Conservation (phyloP, 2,888 invertebrate genomes). For the Euclidia mi region DNA sequence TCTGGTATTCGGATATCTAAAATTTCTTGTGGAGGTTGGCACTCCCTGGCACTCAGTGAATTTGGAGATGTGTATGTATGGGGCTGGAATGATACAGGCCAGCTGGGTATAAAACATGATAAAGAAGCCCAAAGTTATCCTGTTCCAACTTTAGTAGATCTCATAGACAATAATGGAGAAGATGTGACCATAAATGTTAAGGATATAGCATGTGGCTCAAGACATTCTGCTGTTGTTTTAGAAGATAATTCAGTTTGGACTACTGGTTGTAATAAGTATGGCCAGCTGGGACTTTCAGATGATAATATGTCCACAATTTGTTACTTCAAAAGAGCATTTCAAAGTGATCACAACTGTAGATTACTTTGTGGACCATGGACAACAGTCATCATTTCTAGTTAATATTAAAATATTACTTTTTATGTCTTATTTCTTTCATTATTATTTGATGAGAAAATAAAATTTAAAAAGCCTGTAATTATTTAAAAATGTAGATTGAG, state of each 20-base stretch:
- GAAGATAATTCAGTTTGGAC: conserved; percentile 93
- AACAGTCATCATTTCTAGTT: conserved; percentile 64
- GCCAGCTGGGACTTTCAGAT: conserved; percentile 91
- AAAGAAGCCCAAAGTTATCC: conserved; percentile 64
- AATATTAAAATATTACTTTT: conserved; percentile 10
- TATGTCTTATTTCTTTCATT: not conserved
- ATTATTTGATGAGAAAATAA: too few species aligned
- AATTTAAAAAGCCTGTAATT: too few species aligned
- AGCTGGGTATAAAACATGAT: conserved; percentile 91
- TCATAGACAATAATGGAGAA: conserved; percentile 77
- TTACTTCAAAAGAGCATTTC: conserved; percentile 70
- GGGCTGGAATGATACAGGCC: conserved; percentile 98
- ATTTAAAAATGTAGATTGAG: too few species aligned
- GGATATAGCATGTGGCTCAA: conserved; percentile 93
- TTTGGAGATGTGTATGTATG: conserved; percentile 96
- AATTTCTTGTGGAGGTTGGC: conserved; percentile 96
- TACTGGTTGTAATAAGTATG: conserved; percentile 95
- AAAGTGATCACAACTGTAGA: conserved; percentile 54
- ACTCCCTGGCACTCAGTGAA: conserved; percentile 94
- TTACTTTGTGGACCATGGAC: conserved; percentile 81
- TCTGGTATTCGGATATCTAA: conserved; percentile 93
- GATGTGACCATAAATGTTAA: conserved; percentile 85
- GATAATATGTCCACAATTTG: conserved; percentile 63
- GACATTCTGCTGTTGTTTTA: conserved; percentile 93
- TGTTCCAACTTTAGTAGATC: conserved; percentile 76